Percentiles rank a stretch among this genome's conserved stretches.
Conservation (phyloP, 92 coral and sea anemone genomes). For the Zoanthus solanderi region DNA sequence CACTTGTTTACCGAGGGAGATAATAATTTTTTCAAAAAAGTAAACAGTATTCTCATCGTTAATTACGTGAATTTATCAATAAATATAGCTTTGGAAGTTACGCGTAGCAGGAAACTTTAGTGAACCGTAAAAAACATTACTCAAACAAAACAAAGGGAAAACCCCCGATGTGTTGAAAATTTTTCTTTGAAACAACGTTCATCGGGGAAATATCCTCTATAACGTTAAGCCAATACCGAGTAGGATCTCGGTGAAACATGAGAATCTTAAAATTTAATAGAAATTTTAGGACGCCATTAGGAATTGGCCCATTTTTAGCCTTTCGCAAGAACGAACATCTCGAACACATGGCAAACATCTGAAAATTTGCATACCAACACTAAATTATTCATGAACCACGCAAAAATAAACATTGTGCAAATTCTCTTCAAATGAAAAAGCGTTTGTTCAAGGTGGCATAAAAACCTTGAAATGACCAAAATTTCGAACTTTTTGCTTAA, state of each 20-base stretch:
- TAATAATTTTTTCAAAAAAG: no score
- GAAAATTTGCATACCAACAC: constrained; percentile 49
- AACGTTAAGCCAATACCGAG: no score
- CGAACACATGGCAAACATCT: constrained; percentile 67
- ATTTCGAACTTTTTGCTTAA: not conserved
- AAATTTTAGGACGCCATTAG: no score
- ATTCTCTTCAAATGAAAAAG: constrained; percentile 45
- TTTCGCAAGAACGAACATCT: constrained; percentile 20
- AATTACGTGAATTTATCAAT: no score
- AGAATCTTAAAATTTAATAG: no score
- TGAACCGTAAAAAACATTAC: no score
- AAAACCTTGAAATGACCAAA: constrained; percentile 2
- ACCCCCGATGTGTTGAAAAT: constrained; percentile 14
- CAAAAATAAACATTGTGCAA: constrained; percentile 61
- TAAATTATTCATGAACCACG: constrained; percentile 66
- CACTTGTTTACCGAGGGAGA: no score
- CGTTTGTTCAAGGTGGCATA: not conserved
- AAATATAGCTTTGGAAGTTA: no score
- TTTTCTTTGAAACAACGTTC: not conserved
- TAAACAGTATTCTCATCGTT: no score
- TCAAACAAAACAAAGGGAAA: constrained; percentile 7
- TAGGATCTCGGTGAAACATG: no score
- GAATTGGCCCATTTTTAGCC: not conserved
- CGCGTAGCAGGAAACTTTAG: no score
- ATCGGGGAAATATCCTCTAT: no score